Percentiles rank a stretch among this genome's conserved stretches.
Evolutionary conservation across 2,888 invertebrate genomes (phyloP).

Genomic region (Polylopha cassiicola): DNA sequence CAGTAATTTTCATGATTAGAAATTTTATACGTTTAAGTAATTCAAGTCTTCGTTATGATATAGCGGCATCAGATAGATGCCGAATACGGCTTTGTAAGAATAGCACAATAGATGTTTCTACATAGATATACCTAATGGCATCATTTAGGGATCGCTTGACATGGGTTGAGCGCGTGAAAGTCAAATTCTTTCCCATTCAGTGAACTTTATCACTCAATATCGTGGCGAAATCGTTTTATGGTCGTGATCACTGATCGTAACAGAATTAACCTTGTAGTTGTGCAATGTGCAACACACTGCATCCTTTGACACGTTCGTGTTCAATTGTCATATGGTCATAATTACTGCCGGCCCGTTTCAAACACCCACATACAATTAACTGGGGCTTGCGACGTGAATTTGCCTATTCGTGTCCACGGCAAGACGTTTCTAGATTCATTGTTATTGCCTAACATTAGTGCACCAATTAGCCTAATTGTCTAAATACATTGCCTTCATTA

Average conservation of each 20-base stretch:
- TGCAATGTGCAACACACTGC: conserved; percentile 41
- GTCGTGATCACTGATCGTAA: conserved; percentile 37
- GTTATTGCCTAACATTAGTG: conserved; percentile 17
- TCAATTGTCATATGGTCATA: conserved; percentile 41
- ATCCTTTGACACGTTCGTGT: conserved; percentile 36
- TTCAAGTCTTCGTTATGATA: no score
- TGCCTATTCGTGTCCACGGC: conserved; percentile 21
- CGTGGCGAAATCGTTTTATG: conserved; percentile 34
- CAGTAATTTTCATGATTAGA: no score
- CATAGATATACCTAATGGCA: conserved; percentile 17
- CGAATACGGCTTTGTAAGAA: conserved; percentile 15
- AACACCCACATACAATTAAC: conserved; percentile 50
- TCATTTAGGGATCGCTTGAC: conserved; percentile 23
- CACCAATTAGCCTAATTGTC: conserved; percentile 13
- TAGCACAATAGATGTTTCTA: conserved; percentile 15
- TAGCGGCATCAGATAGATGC: conserved; percentile 17
- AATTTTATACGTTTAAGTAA: no score
- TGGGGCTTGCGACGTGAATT: conserved; percentile 26
- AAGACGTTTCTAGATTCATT: conserved; percentile 15
- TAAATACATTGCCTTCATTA: conserved; percentile 12
- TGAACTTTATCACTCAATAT: conserved; percentile 34
- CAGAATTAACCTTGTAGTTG: conserved; percentile 43
- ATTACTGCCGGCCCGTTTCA: conserved; percentile 44
- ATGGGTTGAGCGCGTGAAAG: conserved; percentile 28
- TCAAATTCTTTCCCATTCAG: conserved; percentile 24